Conservation (phyloP, 2,797 vertebrate species). For the Pygocentrus nattereri region DNA sequence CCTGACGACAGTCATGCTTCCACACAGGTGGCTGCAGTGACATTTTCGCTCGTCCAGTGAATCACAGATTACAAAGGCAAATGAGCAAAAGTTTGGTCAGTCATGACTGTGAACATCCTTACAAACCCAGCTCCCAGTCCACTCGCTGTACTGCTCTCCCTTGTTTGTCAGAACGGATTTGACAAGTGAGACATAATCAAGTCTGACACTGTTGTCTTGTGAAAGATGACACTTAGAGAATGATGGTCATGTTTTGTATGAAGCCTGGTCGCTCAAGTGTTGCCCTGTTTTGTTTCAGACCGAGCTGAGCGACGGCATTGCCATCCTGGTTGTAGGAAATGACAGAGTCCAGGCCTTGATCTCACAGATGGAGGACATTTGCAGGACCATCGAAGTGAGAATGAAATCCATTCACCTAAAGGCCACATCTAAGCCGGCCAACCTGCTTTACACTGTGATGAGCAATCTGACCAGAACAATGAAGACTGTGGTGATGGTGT, state of each 20-base stretch:
- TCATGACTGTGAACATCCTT: conserved; percentile 36
- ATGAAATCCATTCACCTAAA: neutral
- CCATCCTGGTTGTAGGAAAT: conserved; percentile 87
- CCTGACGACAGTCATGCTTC: conserved; percentile 39
- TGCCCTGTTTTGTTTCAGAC: conserved; percentile 71
- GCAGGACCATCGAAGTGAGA: conserved; percentile 85
- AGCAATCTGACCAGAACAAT: neutral
- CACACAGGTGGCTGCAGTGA: conserved; percentile 72
- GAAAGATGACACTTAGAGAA: conserved; percentile 47
- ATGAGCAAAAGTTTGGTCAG: conserved; percentile 48
- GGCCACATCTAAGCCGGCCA: neutral
- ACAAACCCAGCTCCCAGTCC: conserved; percentile 32
- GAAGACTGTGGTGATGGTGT: neutral
- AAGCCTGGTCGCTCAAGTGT: neutral
- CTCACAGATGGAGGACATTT: conserved; percentile 89
- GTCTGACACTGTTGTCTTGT: conserved; percentile 55
- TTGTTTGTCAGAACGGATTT: conserved; percentile 52
- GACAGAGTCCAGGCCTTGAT: conserved; percentile 89
- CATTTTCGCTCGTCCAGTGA: conserved; percentile 66
- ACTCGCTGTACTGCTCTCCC: conserved; percentile 45
- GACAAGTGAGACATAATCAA: conserved; percentile 36
- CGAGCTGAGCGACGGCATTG: conserved; percentile 88
- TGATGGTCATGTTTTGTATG: conserved; percentile 24
- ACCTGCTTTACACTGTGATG: neutral
- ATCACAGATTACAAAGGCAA: conserved; percentile 58